Base-by-base conservation (phyloP, 2,888 invertebrate genomes). In the Alviniconcha strummeri region DNA sequence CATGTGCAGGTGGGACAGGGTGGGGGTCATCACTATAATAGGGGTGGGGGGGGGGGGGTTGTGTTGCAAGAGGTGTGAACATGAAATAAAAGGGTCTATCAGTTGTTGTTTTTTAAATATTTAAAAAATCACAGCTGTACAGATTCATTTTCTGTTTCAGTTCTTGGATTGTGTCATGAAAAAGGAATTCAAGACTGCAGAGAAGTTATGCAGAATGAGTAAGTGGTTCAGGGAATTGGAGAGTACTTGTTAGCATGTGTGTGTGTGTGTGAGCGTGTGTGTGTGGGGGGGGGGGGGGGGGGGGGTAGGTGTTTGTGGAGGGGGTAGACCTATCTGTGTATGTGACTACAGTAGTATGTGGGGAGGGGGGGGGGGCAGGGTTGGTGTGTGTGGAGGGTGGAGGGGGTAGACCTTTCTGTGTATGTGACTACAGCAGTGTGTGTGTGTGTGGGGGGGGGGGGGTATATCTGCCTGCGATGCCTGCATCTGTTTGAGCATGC, bases 201-300 rank as follows among this genome's bases (percentile, higher is more conserved):
- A 89, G 76, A 92, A 92, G 77, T 87, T 92, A 54, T 92, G 92
- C 86, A 89, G 90, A 89, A 92, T 92, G 92, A 91, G 92, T 92
- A 85, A 89, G 91, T 80, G 8, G 15, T 4, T 8, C 11, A 77
- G 13, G 11, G 8, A 77, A 55, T 77, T 52, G 13, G 8, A 77
- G 52, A 77, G 11, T 78, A 72, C 15, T 13, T n/a, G 19, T 6
- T 75, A 17, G n/a, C 71, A 17, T 17, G 71, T 71, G 17, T 71
- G n/a, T n/a, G n/a, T 17, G 19, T 17, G 71, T 71, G 71, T 17
- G 71, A 19, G 19, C 8, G 13, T n/a, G 8, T 74, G 72, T n/a
- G 9, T 52, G 36, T 11, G 17, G 64, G 8, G 17, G 64, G 17
- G 64, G 8, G n/a, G n/a, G n/a, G n/a, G 69, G 69, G 69, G 69